Conservation (phyloP, 2,113 vertebrate species). For the Istiophorus platypterus region DNA sequence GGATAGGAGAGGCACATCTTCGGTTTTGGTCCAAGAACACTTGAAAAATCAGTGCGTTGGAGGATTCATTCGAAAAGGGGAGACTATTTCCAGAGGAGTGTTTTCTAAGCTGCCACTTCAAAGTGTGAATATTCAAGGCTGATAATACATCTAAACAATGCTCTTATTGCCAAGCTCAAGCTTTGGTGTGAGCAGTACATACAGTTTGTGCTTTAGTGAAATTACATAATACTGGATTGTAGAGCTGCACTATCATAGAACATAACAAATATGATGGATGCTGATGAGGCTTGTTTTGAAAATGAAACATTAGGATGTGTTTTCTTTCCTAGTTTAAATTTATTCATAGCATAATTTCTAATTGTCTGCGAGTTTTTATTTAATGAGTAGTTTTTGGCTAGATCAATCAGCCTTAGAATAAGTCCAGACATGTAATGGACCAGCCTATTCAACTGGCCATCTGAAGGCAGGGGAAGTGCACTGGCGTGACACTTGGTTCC, state of each 20-base stretch:
- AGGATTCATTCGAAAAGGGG: constrained; percentile 67
- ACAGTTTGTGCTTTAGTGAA: constrained; percentile 19
- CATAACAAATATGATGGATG: background rate
- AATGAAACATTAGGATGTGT: background rate
- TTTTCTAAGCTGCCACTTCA: constrained; percentile 67
- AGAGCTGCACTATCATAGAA: constrained; percentile 1
- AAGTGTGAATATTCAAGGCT: constrained; percentile 69
- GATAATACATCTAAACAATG: constrained; percentile 55
- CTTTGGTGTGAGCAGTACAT: constrained; percentile 23
- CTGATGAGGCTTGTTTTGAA: background rate
- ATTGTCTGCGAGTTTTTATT: background rate
- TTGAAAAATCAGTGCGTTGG: constrained; percentile 61
- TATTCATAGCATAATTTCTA: constrained; percentile 1
- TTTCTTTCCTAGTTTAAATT: background rate
- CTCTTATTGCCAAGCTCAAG: constrained; percentile 22
- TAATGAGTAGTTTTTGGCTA: background rate
- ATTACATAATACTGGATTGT: constrained; percentile 1
- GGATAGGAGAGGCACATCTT: constrained; percentile 59
- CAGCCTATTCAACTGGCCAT: background rate
- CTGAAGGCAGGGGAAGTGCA: constrained; percentile 16
- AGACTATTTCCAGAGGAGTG: constrained; percentile 68
- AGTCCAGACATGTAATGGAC: background rate
- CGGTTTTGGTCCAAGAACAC: constrained; percentile 68
- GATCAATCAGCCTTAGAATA: constrained; percentile 16
- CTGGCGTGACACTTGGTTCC: constrained; percentile 49